phyloP scores from a whole-genome alignment of 2,888 invertebrate species.

The Theodoxus fluviatilis region DNA sequence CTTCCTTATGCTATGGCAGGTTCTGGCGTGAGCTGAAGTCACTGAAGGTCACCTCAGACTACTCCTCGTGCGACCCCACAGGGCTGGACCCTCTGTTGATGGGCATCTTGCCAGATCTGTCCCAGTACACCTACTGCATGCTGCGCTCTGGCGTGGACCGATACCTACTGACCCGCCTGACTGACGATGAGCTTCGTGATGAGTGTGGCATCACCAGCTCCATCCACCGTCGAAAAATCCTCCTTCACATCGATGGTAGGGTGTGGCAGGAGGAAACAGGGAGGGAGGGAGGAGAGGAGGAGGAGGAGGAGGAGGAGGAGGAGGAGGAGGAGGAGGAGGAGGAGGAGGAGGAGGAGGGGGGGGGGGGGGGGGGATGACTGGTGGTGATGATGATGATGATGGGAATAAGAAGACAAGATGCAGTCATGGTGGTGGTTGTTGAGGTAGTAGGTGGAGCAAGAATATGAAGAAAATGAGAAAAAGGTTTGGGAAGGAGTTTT shows the following conservation, averaged over 20 bases:
- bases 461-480: no score
- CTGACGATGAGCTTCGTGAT: constrained; percentile 87
- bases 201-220: constrained; percentile 94
- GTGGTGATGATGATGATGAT: no score
- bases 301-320: neutral
- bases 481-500: no score
- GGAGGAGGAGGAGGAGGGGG: constrained; percentile 6
- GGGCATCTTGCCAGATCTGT: constrained; percentile 85
- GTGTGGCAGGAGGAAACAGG: neutral
- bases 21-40: constrained; percentile 92
- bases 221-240: constrained; percentile 89
- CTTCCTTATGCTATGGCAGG: constrained; percentile 62
- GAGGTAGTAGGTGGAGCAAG: no score
- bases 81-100: constrained; percentile 76
- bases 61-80: constrained; percentile 89
- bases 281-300: neutral
- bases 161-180: constrained; percentile 81
- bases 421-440: no score
- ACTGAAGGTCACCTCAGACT: constrained; percentile 94
- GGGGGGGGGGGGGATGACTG: no score
- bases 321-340: neutral
- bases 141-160: constrained; percentile 93
- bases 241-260: constrained; percentile 82
- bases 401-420: no score
- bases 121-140: constrained; percentile 96